phyloP scores from a whole-genome alignment of 2,888 invertebrate species.

The Congeria kusceri region DNA sequence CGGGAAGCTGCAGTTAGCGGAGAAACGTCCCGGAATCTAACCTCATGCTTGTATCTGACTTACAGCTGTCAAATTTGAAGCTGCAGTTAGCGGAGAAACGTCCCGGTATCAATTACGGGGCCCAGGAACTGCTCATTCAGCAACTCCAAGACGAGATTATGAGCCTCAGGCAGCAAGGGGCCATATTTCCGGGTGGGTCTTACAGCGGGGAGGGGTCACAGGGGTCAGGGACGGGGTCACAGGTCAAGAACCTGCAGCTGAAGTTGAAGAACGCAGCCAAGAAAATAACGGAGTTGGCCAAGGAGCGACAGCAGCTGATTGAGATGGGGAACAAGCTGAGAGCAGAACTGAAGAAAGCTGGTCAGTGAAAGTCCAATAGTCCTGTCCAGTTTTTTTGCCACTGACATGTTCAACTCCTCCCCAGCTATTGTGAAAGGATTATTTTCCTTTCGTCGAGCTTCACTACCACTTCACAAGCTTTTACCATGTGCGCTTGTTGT shows the following conservation, averaged over 20 bases:
- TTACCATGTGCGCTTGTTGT: too few species aligned
- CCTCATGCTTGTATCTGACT: too few species aligned
- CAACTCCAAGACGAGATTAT: conserved; percentile 84
- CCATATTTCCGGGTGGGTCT: conserved; percentile 38
- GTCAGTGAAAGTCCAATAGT: conserved; percentile 29
- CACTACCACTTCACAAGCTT: too few species aligned
- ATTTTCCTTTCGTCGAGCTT: too few species aligned
- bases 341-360: conserved; percentile 79
- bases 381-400: too few species aligned
- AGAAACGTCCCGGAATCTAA: conserved; percentile 78
- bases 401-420: too few species aligned
- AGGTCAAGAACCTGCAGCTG: conserved; percentile 68
- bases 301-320: conserved; percentile 83
- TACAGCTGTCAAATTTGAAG: conserved; percentile 81
- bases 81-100: conserved; percentile 79
- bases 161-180: conserved; percentile 68
- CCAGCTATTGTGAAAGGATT: too few species aligned
- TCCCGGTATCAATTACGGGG: conserved; percentile 83
- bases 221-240: conserved; percentile 20
- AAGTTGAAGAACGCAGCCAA: conserved; percentile 81
- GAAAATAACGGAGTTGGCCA: conserved; percentile 81
- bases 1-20: conserved; percentile 81
- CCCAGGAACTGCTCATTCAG: conserved; percentile 84
- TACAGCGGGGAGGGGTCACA: conserved; percentile 21
- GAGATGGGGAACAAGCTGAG: conserved; percentile 83